These are phyloP conservation scores for Eilema caniola DNA, from an alignment of 2,888 invertebrate species.

Conservation along the genomic window DNA sequence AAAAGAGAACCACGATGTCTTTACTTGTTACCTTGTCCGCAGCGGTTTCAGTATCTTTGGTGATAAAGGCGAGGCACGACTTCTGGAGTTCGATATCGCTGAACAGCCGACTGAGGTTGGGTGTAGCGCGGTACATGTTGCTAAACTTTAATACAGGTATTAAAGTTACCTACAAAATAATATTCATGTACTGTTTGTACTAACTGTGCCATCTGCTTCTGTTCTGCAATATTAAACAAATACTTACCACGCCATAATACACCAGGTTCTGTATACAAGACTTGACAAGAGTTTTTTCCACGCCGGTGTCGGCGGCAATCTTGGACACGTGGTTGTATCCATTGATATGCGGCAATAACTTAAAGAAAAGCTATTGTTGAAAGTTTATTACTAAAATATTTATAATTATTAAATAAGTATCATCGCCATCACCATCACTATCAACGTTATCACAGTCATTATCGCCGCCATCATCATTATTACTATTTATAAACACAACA, in stretches of 20 bases:
- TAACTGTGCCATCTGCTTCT: not conserved
- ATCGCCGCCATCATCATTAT: not conserved
- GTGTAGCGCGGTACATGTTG: constrained; percentile 94
- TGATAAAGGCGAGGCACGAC: constrained; percentile 88
- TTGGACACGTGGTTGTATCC: constrained; percentile 97
- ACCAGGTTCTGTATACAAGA: constrained; percentile 97
- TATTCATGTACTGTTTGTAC: not conserved
- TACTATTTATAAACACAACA: not conserved
- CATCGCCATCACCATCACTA: not conserved
- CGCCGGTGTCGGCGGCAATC: constrained; percentile 96
- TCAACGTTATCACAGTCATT: not conserved
- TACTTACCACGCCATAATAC: constrained; percentile 89
- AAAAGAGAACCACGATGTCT: not conserved
- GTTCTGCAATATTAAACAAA: not conserved
- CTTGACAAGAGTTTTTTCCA: constrained; percentile 97
- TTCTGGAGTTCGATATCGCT: constrained; percentile 89
- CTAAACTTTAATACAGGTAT: constrained; percentile 94
- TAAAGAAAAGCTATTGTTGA: constrained; percentile 50
- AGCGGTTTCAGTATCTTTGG: constrained; percentile 60
- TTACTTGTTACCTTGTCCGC: constrained; percentile 67
- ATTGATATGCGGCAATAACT: constrained; percentile 95
- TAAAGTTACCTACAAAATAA: constrained; percentile 86
- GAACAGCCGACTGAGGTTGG: constrained; percentile 90
- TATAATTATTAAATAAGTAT: not conserved
- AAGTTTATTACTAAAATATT: not conserved